Conservation (phyloP, 2,113 vertebrate species). For the Colossoma macropomum region DNA sequence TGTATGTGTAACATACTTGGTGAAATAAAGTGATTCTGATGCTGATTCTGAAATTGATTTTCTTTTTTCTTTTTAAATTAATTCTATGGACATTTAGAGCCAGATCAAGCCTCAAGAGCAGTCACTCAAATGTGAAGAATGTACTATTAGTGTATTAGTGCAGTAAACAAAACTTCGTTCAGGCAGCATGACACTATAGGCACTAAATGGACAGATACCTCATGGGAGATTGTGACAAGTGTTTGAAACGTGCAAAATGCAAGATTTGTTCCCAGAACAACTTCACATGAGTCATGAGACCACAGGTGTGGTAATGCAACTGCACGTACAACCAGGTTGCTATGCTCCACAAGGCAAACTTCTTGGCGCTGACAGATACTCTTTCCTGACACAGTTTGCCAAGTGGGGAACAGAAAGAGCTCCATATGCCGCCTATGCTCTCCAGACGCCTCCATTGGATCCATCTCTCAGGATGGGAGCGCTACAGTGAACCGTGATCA, state of each 20-base stretch:
- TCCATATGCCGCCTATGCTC: constrained; percentile 19
- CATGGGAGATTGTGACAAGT: background rate
- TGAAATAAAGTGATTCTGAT: no score
- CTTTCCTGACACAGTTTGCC: constrained; percentile 34
- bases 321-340: constrained; percentile 26
- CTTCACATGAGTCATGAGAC: constrained; percentile 47
- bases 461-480: constrained; percentile 26
- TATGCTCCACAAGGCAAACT: constrained; percentile 21
- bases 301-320: constrained; percentile 50
- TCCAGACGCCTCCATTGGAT: constrained; percentile 29
- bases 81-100: no score
- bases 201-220: background rate
- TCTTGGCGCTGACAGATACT: background rate
- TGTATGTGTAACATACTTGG: no score
- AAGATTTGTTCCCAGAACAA: constrained; percentile 29
- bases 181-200: background rate
- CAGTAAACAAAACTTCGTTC: background rate
- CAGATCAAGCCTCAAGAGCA: no score
- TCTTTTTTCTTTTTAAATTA: no score
- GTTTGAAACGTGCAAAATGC: constrained; percentile 10
- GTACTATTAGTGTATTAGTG: background rate
- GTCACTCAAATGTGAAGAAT: background rate
- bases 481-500: constrained; percentile 18
- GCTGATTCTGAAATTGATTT: no score
- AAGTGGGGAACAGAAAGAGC: constrained; percentile 46